Base-by-base conservation (phyloP, 2,113 vertebrate genomes). In the Chlorodrepanis virens region DNA sequence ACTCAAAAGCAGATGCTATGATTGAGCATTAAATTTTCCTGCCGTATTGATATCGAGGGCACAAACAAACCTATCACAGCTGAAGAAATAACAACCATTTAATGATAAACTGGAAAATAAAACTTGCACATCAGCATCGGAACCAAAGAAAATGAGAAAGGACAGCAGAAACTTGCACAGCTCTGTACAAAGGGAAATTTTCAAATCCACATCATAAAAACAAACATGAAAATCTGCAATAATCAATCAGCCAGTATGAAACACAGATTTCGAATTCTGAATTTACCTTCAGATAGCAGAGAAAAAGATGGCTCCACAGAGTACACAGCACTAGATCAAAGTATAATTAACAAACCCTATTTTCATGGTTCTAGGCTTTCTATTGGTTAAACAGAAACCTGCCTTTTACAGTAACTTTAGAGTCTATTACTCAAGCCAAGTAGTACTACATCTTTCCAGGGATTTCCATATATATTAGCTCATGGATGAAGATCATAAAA, bases 351-450 rank as follows among this genome's bases (percentile, higher is more conserved):
- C 17, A 61, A 93, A 59, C 14, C 33, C 63, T 85, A 45, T 47
- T 76, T 94, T 65, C 47, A 60, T 14, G 15, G 29, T 68, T 35
- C 47, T 28, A 65, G 70, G 22, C 24, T 95, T 79, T 59, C 39
- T 54, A 9, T 9, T 77, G 50, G 42, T 52, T 77, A 90, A 72
- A 67, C 2, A 90, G 54, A 79, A 80, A 72, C 14, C 61, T 57
- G 64, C 42, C 60, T 93, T 94, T 90, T 91, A 94, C 54, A 90
- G 91, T 63, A 72, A 77, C 27, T 88, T 93, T 42, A 63, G 24
- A 35, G 49, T 76, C 42, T 61, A 7, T 74, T 83, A 80, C 42
- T 57, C 67, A 91, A 86, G 60, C 35, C 75, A 87, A 87, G 15
- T 8, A 65, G 37, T 33, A 40, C 29, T 56, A 71, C 31, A 37